These are phyloP conservation scores for Eledone cirrhosa DNA, from an alignment of 2,888 invertebrate genomes.

Conservation along the genomic window DNA sequence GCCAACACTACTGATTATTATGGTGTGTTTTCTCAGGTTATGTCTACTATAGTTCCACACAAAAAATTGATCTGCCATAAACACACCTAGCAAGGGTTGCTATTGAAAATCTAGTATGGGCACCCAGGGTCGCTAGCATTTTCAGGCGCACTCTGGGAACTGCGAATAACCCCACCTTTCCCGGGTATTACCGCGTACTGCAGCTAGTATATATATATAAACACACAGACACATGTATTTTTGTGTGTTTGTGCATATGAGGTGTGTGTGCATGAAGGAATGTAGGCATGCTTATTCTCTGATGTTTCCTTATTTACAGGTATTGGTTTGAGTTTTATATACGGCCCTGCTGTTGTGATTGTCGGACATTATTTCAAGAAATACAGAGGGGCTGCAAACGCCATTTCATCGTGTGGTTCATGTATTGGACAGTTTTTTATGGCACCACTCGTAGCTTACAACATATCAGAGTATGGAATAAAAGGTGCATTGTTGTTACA, in stretches of 20 bases:
- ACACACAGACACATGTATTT: not conserved
- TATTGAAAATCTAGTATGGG: no score
- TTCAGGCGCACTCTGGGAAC: no score
- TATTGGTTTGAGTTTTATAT: constrained; percentile 30
- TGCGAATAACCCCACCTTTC: no score
- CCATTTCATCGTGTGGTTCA: constrained; percentile 30
- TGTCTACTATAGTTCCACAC: no score
- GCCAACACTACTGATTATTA: no score
- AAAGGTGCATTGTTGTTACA: constrained; percentile 31
- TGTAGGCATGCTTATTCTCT: not conserved
- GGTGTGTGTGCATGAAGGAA: not conserved
- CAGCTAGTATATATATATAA: not conserved
- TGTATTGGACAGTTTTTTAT: constrained; percentile 30
- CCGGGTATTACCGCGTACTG: no score
- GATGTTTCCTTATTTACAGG: constrained; percentile 26
- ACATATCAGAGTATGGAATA: constrained; percentile 30
- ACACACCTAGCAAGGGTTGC: no score
- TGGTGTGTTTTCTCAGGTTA: no score
- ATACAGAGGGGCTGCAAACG: constrained; percentile 31
- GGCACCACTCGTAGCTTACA: constrained; percentile 29
- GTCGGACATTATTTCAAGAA: constrained; percentile 34
- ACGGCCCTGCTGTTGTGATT: constrained; percentile 28
- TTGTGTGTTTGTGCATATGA: not conserved
- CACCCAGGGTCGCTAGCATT: no score
- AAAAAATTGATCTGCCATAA: no score